Evolutionary conservation across 1,140 invertebrate genomes (phyloP).

Genomic region (Chlorops oryzae): DNA sequence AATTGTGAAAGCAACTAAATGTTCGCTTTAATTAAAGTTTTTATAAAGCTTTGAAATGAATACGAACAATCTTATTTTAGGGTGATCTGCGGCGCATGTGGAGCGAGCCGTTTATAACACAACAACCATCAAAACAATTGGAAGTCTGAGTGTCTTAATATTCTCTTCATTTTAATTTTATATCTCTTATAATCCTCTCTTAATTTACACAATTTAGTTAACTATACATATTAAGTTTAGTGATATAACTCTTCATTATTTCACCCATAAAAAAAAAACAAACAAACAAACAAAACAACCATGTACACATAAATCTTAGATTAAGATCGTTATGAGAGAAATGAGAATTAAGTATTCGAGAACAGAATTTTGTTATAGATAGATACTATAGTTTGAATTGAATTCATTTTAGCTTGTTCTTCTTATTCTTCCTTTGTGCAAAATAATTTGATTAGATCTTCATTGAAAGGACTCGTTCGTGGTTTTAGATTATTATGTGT

Average conservation of each 20-base stretch:
- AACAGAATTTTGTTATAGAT: too few species aligned
- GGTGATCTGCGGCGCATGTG: constrained; percentile 95
- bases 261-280: not conserved
- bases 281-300: constrained; percentile 1
- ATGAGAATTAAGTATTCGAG: too few species aligned
- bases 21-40: too few species aligned
- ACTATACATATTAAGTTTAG: constrained; percentile 13
- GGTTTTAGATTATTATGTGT: too few species aligned
- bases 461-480: too few species aligned
- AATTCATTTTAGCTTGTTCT: too few species aligned
- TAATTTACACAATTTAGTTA: constrained; percentile 20
- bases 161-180: constrained; percentile 7
- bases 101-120: constrained; percentile 91
- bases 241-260: not conserved
- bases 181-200: not conserved
- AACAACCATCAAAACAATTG: constrained; percentile 54
- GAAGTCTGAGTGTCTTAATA: constrained; percentile 46
- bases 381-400: too few species aligned
- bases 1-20: too few species aligned
- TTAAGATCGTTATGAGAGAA: too few species aligned
- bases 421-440: too few species aligned
- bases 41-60: too few species aligned
- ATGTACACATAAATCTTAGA: not conserved
- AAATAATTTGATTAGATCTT: too few species aligned
- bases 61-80: constrained; percentile 52